Base-by-base conservation (phyloP, 1,140 invertebrate species). In the Bombyx mandarina region DNA sequence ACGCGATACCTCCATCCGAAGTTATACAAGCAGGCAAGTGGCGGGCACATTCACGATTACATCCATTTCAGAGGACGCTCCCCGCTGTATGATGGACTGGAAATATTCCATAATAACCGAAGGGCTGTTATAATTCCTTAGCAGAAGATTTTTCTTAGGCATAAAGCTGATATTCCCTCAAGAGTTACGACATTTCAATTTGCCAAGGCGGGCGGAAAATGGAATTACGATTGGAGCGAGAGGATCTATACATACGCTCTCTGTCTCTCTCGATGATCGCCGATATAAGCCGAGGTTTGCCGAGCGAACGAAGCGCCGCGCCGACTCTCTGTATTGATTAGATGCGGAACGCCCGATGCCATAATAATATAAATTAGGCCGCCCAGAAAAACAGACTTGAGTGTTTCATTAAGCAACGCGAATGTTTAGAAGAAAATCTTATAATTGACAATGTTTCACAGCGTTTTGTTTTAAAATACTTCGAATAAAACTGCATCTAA, bases 101-200 rank as follows among this genome's bases (percentile, higher is more conserved):
- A 77, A 83, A 84, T 85, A 85, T 82, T 78, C 77, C 77, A 81
- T 84, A 85, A 79, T 81, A 81, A 82, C 79, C 67, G 55, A 67
- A 79, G 70, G 75, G 72, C 76, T 73, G 73, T 82, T 78, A 85
- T 78, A 84, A 87, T 80, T 78, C 76, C 79, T 82, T 79, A 77
- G 75, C 65, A 76, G 80, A 83, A 82, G 82, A 86, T 87, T 87
- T 87, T 87, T 85, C 82, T 84, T 79, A 75, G 76, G 76, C 77
- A 82, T 82, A 86, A 86, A 88, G 77, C 82, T 80, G 82, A 86
- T 82, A 88, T 87, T 87, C 85, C 84, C 87, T 79, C 71, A 87
- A 87, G 88, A 88, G 79, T 87, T 86, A 87, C 86, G 84, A 86
- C 86, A 85, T 89, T 89, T 89, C 88, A 89, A 89, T 89, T 89